Conservation (phyloP, 1,140 invertebrate genomes). For the Rhopalosiphum padi region DNA sequence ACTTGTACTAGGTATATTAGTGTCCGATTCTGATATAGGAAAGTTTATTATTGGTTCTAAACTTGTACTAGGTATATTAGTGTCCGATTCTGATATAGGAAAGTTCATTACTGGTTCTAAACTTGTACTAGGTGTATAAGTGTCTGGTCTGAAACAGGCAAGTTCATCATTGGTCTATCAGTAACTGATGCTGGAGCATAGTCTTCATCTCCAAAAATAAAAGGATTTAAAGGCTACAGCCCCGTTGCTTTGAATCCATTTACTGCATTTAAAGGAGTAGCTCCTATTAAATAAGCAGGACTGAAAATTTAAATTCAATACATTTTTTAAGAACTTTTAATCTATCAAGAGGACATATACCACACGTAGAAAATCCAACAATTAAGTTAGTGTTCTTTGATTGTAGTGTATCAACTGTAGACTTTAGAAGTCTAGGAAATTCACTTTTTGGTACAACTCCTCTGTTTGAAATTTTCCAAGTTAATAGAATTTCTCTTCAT, state of each 20-base stretch:
- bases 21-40: too few relatives aligned
- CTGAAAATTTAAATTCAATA: not conserved
- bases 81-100: too few relatives aligned
- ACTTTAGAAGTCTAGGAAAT: not conserved
- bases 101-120: too few relatives aligned
- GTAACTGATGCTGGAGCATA: conserved; percentile 63
- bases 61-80: too few relatives aligned
- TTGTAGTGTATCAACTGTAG: not conserved
- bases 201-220: conserved; percentile 63
- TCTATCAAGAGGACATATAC: conserved; percentile 17
- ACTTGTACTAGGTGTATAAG: too few relatives aligned
- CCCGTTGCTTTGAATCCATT: conserved; percentile 56
- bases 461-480: not conserved
- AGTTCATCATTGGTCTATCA: conserved; percentile 58
- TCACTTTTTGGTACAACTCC: not conserved
- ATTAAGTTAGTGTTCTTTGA: not conserved
- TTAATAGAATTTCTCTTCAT: conserved; percentile 46
- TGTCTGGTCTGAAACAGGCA: too few relatives aligned
- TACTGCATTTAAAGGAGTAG: not conserved
- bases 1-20: too few relatives aligned
- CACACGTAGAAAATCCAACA: not conserved
- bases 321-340: not conserved
- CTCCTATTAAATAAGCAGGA: not conserved
- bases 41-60: too few relatives aligned
- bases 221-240: conserved; percentile 63